Conservation (phyloP, 2,888 invertebrate genomes). For the Spilosoma lubricipeda region DNA sequence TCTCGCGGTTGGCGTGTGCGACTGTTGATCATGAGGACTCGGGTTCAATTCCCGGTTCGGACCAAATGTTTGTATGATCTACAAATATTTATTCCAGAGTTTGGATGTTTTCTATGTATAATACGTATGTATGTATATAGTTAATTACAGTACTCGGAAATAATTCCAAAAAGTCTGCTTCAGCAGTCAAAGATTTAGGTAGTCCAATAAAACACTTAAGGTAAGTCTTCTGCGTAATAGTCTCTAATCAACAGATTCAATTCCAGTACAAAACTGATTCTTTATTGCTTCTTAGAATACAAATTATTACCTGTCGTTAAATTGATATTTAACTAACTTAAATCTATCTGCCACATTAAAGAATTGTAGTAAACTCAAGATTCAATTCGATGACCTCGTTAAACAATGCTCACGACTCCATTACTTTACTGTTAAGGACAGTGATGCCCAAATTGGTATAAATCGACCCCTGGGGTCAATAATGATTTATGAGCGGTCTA, state of each 20-base stretch:
- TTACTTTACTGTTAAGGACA: conserved; percentile 44
- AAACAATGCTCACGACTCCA: conserved; percentile 51
- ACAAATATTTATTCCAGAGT: too few species aligned
- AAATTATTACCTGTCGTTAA: not conserved
- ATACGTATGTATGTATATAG: too few species aligned
- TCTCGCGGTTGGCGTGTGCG: too few species aligned
- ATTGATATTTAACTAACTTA: not conserved
- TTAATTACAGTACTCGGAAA: too few species aligned
- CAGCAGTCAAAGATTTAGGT: too few species aligned
- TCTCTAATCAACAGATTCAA: not conserved
- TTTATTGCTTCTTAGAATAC: not conserved
- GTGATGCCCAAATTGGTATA: not conserved
- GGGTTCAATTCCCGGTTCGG: too few species aligned
- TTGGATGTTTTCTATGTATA: too few species aligned
- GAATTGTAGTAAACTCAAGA: conserved; percentile 31
- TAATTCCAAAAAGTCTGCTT: too few species aligned
- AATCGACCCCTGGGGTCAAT: not conserved
- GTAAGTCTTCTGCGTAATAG: not conserved
- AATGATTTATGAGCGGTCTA: not conserved
- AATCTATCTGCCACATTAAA: conserved; percentile 25
- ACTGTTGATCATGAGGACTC: too few species aligned
- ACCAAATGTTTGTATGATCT: too few species aligned
- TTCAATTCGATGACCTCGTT: conserved; percentile 55
- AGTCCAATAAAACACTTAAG: too few species aligned
- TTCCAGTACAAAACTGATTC: not conserved